phyloP scores from a whole-genome alignment of 2,888 invertebrate genomes.

The Sesia apiformis region DNA sequence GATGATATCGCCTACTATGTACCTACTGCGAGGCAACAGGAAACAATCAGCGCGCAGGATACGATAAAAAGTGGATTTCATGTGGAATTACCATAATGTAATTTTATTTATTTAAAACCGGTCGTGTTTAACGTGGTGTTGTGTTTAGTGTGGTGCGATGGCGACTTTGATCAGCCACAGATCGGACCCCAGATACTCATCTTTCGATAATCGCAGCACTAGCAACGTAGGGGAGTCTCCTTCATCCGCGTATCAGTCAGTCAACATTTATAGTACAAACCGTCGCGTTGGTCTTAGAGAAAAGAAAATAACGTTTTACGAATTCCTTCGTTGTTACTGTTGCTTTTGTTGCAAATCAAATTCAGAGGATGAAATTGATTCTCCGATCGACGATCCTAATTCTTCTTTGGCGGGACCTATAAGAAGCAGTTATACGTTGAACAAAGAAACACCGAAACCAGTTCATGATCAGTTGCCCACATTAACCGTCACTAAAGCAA shows the following conservation, averaged over 20 bases:
- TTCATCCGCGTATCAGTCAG: conserved; percentile 29
- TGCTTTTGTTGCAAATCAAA: conserved; percentile 35
- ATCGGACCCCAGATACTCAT: conserved; percentile 33
- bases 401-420: conserved; percentile 41
- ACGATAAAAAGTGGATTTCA: conserved; percentile 58
- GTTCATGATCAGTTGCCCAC: conserved; percentile 13
- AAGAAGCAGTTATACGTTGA: conserved; percentile 45
- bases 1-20: conserved; percentile 23
- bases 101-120: conserved; percentile 27
- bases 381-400: conserved; percentile 33
- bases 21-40: conserved; percentile 38
- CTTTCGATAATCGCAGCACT: conserved; percentile 31
- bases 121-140: conserved; percentile 27
- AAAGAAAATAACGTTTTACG: conserved; percentile 25
- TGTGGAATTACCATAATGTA: conserved; percentile 34
- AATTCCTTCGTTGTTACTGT: conserved; percentile 28
- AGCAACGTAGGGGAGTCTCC: conserved; percentile 18
- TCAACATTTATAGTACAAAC: conserved; percentile 40
- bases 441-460: conserved; percentile 18
- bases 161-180: conserved; percentile 26
- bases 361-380: conserved; percentile 23
- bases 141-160: conserved; percentile 27
- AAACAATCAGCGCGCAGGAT: conserved; percentile 52
- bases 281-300: conserved; percentile 10
- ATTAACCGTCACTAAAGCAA: conserved; percentile 21